phyloP scores from a whole-genome alignment of 2,797 vertebrate genomes.

The Chelon labrosus region DNA sequence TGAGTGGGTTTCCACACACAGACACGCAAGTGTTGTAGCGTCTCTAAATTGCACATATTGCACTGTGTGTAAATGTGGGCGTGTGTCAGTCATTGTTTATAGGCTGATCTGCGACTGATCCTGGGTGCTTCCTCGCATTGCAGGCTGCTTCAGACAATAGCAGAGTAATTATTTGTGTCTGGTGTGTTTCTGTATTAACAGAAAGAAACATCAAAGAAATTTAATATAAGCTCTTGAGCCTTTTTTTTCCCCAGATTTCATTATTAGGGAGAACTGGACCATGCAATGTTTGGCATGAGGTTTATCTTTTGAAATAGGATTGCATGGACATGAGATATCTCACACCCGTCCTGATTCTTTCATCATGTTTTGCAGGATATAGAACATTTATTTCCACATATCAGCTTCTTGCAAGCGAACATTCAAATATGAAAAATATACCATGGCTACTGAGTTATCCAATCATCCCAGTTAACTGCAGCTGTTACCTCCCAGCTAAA shows the following conservation, averaged over 20 bases:
- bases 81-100: conserved; percentile 41
- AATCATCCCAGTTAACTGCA: conserved; percentile 14
- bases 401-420: not conserved
- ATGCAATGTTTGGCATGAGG: not conserved
- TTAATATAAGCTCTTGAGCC: conserved; percentile 1
- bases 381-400: not conserved
- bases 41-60: conserved; percentile 17
- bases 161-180: conserved; percentile 18
- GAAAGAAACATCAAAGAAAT: not conserved
- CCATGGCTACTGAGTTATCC: not conserved
- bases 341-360: not conserved
- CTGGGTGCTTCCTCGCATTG: conserved; percentile 25
- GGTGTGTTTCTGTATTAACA: not conserved
- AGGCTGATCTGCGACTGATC: conserved; percentile 28
- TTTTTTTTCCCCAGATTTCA: not conserved
- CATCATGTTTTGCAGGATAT: not conserved
- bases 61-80: conserved; percentile 25
- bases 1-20: conserved; percentile 46
- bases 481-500: conserved; percentile 7
- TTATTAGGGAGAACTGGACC: not conserved
- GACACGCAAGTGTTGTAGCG: conserved; percentile 21
- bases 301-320: not conserved
- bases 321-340: not conserved
- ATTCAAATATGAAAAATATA: no score
- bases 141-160: conserved; percentile 1